phyloP scores from a whole-genome alignment of 1,140 invertebrate genomes.

The Drosophila novamexicana region DNA sequence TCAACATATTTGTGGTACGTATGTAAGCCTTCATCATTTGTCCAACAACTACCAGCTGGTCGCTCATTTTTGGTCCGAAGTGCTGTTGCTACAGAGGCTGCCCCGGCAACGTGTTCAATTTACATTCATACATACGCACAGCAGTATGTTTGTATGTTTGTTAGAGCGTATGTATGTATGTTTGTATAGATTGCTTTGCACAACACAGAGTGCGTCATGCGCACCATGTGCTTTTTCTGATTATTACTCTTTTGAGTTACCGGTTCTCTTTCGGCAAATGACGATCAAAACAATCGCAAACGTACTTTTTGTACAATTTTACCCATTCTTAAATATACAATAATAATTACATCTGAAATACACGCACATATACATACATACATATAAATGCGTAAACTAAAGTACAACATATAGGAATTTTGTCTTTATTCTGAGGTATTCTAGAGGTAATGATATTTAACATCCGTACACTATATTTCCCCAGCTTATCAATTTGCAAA shows the following conservation, averaged over 20 bases:
- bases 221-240: slow-evolving; percentile 82
- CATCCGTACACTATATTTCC: not conserved
- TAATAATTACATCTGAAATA: not conserved
- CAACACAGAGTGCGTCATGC: slow-evolving; percentile 67
- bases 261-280: slow-evolving; percentile 25
- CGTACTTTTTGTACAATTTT: slow-evolving; percentile 1
- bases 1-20: not conserved
- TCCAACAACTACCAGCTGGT: slow-evolving; percentile 8
- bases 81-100: slow-evolving; percentile 19
- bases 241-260: slow-evolving; percentile 15
- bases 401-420: no score
- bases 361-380: not conserved
- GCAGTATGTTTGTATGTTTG: not conserved
- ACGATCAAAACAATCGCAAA: slow-evolving; percentile 26
- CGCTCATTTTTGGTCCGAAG: not conserved
- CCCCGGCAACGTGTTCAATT: slow-evolving; percentile 35
- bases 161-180: not conserved
- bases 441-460: no score
- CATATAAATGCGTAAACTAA: not conserved
- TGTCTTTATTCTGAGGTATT: no score
- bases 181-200: slow-evolving; percentile 10
- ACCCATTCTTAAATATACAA: slow-evolving; percentile 2
- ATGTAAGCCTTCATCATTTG: slow-evolving; percentile 1
- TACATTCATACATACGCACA: slow-evolving; percentile 9
- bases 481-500: slow-evolving; percentile 27